These are phyloP conservation scores for Onychostruthus taczanowskii DNA, from an alignment of 2,113 vertebrate genomes.

Conservation along the genomic window DNA sequence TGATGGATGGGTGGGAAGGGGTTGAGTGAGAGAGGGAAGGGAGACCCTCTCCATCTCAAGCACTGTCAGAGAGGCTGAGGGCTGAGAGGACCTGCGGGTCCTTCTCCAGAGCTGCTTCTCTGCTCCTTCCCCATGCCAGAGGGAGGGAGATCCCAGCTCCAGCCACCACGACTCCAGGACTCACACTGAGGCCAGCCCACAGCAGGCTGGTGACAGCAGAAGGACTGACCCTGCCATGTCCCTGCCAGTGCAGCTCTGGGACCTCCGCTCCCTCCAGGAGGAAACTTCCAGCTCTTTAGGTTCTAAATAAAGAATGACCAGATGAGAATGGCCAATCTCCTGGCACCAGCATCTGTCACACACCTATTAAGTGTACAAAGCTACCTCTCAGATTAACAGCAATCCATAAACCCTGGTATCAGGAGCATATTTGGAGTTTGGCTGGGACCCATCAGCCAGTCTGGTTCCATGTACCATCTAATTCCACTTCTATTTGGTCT, in stretches of 20 bases:
- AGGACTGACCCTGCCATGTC: neutral
- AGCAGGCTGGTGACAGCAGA: neutral
- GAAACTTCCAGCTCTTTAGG: neutral
- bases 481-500: neutral
- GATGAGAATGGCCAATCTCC: neutral
- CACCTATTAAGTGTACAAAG: conserved; percentile 25
- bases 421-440: neutral
- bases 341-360: conserved; percentile 10
- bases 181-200: neutral
- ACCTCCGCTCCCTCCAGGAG: neutral
- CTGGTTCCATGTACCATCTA: neutral
- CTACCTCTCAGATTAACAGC: conserved; percentile 17
- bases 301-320: conserved; percentile 42
- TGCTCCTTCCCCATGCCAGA: fast-evolving
- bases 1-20: neutral
- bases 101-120: neutral
- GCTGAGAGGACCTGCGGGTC: neutral
- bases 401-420: neutral
- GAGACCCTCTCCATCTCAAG: neutral
- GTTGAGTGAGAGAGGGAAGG: neutral
- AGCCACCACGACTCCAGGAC: neutral
- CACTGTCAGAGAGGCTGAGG: fast-evolving
- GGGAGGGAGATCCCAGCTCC: fast-evolving
- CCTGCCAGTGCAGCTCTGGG: fast-evolving
- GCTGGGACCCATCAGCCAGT: neutral